Conservation (phyloP, 2,888 invertebrate species). For the Latrodectus elegans region DNA sequence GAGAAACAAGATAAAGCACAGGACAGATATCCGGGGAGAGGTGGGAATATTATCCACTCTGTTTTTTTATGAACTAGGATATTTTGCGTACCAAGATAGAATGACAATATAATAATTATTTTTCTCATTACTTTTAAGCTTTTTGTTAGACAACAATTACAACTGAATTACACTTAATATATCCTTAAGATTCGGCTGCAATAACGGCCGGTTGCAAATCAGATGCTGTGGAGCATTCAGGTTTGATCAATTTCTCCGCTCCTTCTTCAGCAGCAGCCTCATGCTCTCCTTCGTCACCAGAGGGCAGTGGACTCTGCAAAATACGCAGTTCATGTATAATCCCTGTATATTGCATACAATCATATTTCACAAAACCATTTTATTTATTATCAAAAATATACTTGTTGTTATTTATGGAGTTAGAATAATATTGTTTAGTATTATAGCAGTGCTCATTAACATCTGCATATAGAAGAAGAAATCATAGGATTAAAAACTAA, state of each 20-base stretch:
- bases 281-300: constrained; percentile 56
- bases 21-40: not conserved
- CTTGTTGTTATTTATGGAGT: too few relatives aligned
- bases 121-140: not conserved
- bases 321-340: too few relatives aligned
- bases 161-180: constrained; percentile 29
- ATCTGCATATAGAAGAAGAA: too few relatives aligned
- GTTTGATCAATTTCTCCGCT: constrained; percentile 51
- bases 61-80: constrained; percentile 50
- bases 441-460: too few relatives aligned
- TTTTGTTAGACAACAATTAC: constrained; percentile 1
- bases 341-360: too few relatives aligned
- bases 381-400: too few relatives aligned
- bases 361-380: too few relatives aligned
- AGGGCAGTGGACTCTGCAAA: constrained; percentile 51
- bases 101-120: constrained; percentile 33
- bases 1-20: not conserved
- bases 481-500: too few relatives aligned
- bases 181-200: constrained; percentile 58
- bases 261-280: constrained; percentile 15
- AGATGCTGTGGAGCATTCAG: constrained; percentile 29
- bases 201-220: constrained; percentile 58
- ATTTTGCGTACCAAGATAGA: constrained; percentile 48
- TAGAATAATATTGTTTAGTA: too few relatives aligned
- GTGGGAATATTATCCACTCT: not conserved